Percentiles rank a stretch among this genome's conserved stretches.
phyloP scores from a whole-genome alignment of 2,113 vertebrate species.

The Rhinolophus sinicus region DNA sequence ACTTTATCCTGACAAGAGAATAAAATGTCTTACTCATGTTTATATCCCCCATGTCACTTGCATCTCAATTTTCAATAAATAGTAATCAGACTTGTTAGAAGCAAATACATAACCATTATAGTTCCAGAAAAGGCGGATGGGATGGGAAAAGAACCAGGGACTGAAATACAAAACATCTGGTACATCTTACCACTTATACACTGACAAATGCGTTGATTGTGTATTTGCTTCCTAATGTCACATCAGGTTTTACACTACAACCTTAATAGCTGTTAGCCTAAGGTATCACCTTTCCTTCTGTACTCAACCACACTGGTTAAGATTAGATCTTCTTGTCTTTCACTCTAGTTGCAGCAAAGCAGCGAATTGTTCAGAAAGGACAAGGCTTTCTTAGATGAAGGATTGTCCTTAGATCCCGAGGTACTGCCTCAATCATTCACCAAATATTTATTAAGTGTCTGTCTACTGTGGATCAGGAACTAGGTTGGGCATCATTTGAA shows the following conservation, averaged over 20 bases:
- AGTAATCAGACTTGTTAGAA: constrained; percentile 16
- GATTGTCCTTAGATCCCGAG: constrained; percentile 56
- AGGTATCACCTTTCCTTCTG: constrained; percentile 59
- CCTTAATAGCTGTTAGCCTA: constrained; percentile 50
- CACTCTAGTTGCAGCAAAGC: constrained; percentile 56
- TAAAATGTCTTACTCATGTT: neutral
- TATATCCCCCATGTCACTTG: neutral
- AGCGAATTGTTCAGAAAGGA: constrained; percentile 62
- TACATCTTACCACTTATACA: constrained; percentile 25
- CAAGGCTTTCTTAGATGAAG: constrained; percentile 73
- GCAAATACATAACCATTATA: constrained; percentile 24
- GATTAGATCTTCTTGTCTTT: constrained; percentile 77
- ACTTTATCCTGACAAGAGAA: neutral
- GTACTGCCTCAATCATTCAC: constrained; percentile 5
- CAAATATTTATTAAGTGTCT: constrained; percentile 20
- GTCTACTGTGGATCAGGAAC: constrained; percentile 54
- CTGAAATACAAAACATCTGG: constrained; percentile 45
- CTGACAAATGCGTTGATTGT: constrained; percentile 29
- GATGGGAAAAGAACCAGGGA: neutral
- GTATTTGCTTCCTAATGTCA: constrained; percentile 67
- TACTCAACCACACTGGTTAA: constrained; percentile 39
- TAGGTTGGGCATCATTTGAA: constrained; percentile 63
- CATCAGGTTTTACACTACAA: constrained; percentile 45
- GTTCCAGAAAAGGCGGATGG: neutral
- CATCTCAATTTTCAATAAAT: constrained; percentile 37